Conservation (phyloP, 2,113 vertebrate genomes). For the Antennarius striatus region DNA sequence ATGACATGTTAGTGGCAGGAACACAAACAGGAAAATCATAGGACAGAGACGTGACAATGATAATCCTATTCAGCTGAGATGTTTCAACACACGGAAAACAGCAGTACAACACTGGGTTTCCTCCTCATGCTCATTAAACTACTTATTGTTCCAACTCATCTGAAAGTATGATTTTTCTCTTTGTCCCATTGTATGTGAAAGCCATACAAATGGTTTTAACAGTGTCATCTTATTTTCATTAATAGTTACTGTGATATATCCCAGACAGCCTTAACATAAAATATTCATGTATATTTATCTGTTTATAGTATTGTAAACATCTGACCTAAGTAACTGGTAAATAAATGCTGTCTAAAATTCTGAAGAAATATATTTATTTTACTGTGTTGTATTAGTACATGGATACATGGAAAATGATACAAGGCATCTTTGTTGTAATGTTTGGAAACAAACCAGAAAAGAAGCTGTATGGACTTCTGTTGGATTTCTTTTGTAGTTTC, state of each 20-base stretch:
- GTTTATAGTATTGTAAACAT: constrained; percentile 54
- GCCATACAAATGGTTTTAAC: constrained; percentile 68
- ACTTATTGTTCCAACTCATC: constrained; percentile 61
- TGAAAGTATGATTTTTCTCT: constrained; percentile 71
- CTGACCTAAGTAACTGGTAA: constrained; percentile 42
- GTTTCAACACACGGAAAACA: constrained; percentile 64
- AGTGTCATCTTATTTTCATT: constrained; percentile 67
- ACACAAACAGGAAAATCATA: too few species aligned
- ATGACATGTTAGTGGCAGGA: too few species aligned
- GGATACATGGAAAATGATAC: too few species aligned
- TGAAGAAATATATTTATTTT: constrained; percentile 13
- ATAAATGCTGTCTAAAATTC: constrained; percentile 13
- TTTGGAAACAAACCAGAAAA: too few species aligned
- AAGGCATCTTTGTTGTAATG: too few species aligned
- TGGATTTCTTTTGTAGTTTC: too few species aligned
- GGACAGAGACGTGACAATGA: too few species aligned
- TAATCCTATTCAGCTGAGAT: constrained; percentile 74
- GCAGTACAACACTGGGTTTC: constrained; percentile 51
- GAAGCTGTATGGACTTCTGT: too few species aligned
- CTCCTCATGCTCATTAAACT: constrained; percentile 71
- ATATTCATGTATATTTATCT: constrained; percentile 73
- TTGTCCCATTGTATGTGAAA: constrained; percentile 65
- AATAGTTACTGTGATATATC: constrained; percentile 66
- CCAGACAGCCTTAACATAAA: constrained; percentile 49
- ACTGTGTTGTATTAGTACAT: too few species aligned